phyloP scores from a whole-genome alignment of 2,113 vertebrate species.

The Elachura formosa region DNA sequence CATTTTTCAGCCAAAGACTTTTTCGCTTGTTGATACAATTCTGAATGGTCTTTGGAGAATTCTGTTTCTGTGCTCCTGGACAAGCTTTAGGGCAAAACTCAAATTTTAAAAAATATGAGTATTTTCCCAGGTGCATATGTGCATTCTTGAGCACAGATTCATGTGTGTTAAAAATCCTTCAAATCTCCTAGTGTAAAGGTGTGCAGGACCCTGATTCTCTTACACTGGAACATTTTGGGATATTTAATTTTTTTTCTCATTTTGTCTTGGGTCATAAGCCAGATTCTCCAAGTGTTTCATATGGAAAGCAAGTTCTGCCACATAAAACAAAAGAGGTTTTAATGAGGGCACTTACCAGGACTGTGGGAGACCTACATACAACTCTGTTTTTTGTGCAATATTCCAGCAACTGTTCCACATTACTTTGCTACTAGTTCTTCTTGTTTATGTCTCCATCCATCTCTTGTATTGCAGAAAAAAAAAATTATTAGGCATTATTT shows the following conservation, averaged over 20 bases:
- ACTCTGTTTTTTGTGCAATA: fast-evolving
- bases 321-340: background rate
- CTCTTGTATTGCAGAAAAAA: background rate
- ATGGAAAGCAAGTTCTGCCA: background rate
- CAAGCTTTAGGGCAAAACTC: background rate
- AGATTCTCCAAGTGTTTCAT: slow-evolving; percentile 18
- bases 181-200: background rate
- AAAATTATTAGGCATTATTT: background rate
- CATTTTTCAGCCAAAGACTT: background rate
- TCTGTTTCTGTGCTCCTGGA: background rate
- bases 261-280: background rate
- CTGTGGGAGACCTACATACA: background rate
- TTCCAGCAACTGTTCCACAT: background rate
- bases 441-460: background rate
- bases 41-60: background rate
- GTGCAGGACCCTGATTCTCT: background rate
- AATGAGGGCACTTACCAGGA: background rate
- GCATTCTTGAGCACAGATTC: background rate
- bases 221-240: background rate
- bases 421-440: background rate
- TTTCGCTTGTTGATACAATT: background rate
- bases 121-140: background rate
- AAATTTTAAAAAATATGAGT: background rate
- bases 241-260: background rate
- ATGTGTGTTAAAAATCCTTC: background rate